phyloP scores from a whole-genome alignment of 2,113 vertebrate genomes.

The Oplegnathus fasciatus region DNA sequence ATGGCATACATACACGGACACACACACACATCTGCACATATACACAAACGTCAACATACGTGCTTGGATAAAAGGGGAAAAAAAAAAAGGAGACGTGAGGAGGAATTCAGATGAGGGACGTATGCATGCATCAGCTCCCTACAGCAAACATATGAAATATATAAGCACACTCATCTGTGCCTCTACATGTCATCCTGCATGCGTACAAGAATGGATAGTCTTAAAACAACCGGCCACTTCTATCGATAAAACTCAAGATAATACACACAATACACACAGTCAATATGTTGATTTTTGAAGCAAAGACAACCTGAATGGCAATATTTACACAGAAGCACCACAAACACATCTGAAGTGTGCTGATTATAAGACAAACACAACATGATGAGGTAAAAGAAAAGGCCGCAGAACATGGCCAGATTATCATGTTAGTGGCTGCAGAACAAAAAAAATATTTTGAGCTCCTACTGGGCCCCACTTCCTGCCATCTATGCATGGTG shows the following conservation, averaged over 20 bases:
- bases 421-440: not conserved
- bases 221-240: not conserved
- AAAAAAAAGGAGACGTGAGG: not conserved
- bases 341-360: not conserved
- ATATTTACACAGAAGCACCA: not conserved
- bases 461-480: not conserved
- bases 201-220: not conserved
- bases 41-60: not conserved
- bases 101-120: slow-evolving; percentile 9
- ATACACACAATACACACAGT: not conserved
- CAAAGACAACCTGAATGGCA: not conserved
- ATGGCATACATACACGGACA: not conserved
- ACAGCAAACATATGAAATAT: not conserved
- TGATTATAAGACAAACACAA: not conserved
- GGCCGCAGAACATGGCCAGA: too few species aligned
- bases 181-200: not conserved
- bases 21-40: not conserved
- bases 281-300: not conserved
- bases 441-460: not conserved
- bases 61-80: not conserved
- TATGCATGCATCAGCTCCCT: not conserved
- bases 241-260: not conserved
- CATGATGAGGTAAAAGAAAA: not conserved
- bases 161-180: not conserved
- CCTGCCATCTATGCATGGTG: too few species aligned